Evolutionary conservation across 2,797 vertebrate genomes (phyloP).

Genomic region (Pseudochaenichthys georgianus): DNA sequence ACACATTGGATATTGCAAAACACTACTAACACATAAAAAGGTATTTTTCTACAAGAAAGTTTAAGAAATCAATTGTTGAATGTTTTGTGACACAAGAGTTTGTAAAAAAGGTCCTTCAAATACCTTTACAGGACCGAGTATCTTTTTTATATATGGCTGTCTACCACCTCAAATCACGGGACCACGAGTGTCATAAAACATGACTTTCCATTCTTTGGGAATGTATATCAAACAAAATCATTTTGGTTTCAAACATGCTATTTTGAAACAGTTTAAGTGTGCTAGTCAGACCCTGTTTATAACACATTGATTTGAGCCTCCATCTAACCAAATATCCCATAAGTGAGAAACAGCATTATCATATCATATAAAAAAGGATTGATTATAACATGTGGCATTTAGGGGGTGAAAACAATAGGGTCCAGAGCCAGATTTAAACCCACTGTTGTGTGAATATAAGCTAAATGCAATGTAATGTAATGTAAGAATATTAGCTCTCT

Average conservation of each 20-base stretch:
- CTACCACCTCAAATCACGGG: background rate
- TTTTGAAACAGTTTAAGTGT: background rate
- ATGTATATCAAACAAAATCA: background rate
- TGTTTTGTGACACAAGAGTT: background rate
- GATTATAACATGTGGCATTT: background rate
- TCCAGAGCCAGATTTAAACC: slow-evolving; percentile 15
- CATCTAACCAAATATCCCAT: background rate
- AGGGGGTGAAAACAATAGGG: background rate
- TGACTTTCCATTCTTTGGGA: background rate
- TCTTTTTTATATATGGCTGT: slow-evolving; percentile 4
- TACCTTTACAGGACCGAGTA: background rate
- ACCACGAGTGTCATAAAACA: background rate
- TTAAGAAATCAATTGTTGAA: slow-evolving; percentile 7
- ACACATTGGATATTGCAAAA: slow-evolving; percentile 35
- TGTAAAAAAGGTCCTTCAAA: background rate
- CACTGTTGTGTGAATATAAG: background rate
- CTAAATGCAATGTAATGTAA: background rate
- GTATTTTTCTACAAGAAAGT: background rate
- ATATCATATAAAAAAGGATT: background rate
- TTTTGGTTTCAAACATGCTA: background rate
- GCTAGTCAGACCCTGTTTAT: background rate
- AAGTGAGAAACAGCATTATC: background rate
- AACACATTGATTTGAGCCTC: background rate
- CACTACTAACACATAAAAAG: slow-evolving; percentile 8
- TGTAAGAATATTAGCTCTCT: background rate